Conservation (phyloP, 1,140 invertebrate species). For the Zaprionus taronus region DNA sequence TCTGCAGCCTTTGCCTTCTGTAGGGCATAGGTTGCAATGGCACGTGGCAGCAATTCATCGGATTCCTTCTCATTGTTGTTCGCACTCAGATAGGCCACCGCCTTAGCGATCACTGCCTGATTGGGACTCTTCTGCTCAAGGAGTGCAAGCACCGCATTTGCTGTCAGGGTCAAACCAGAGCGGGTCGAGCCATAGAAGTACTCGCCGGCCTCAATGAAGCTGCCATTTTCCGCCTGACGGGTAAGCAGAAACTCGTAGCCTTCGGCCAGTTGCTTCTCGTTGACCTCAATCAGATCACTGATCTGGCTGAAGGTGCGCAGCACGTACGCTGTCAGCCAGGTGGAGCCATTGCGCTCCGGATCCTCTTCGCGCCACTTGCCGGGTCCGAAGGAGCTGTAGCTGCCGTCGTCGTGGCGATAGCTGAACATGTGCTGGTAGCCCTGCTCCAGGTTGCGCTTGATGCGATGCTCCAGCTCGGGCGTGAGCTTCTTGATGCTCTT, state of each 20-base stretch:
- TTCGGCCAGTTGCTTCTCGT: constrained; percentile 89
- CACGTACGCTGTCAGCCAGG: constrained; percentile 98
- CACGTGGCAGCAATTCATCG: constrained; percentile 89
- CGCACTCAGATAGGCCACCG: constrained; percentile 85
- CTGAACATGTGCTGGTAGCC: constrained; percentile 98
- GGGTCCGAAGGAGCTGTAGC: constrained; percentile 96
- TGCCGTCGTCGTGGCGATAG: constrained; percentile 95
- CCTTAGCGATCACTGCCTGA: constrained; percentile 83
- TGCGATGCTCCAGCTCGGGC: constrained; percentile 88
- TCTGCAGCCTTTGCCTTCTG: constrained; percentile 88
- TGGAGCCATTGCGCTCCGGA: constrained; percentile 89
- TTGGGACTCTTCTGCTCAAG: constrained; percentile 87
- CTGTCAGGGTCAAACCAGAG: constrained; percentile 87
- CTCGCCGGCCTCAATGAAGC: constrained; percentile 92
- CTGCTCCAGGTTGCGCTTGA: constrained; percentile 91
- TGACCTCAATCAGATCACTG: constrained; percentile 91
- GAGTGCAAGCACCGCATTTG: constrained; percentile 91
- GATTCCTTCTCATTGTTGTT: constrained; percentile 84
- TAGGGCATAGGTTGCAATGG: constrained; percentile 91
- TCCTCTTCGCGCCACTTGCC: constrained; percentile 67
- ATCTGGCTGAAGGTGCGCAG: constrained; percentile 94
- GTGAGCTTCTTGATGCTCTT: constrained; percentile 77
- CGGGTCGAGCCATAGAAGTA: constrained; percentile 88
- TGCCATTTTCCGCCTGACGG: constrained; percentile 92
- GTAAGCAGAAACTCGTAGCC: constrained; percentile 92